Base-by-base conservation (phyloP, 1,140 invertebrate species). In the Trichoplusia ni region DNA sequence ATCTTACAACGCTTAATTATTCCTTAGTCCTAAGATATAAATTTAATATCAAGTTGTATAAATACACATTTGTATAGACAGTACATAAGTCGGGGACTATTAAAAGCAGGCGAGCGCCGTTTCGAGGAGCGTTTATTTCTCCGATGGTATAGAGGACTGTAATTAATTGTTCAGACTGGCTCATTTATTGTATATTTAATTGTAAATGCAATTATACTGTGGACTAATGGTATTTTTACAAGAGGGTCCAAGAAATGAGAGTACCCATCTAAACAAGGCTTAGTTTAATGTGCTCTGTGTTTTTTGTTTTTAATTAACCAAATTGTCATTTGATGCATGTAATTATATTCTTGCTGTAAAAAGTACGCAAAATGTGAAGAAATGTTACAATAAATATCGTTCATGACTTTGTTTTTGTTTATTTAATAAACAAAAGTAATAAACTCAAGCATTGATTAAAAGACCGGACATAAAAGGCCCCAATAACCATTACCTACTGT, bases 111-210 rank as follows among this genome's bases (percentile, higher is more conserved):
- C 74, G 67, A 67, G 29, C 56, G 40, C 27, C 66, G 73, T 77
- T 73, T 69, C 64, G 42, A 25, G 19, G 37, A 71, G 54, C 69
- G 73, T 73, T 79, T 74, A 79, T 81, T 74, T 66, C 67, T 67
- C 51, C 70, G 21, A 71, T 64, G 67, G 62, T 58, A 73, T 64
- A 69, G 69, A 77, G 64, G 58, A 71, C 58, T 74, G 71, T 74
- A 79, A 81, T 79, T 79, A 82, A 79, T 82, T 79, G 68, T 79
- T 75, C 56, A 69, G 66, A 42, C 37, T 51, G 62, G 35, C 42
- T 63, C 64, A 61, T 64, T 71, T 61, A 67, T 65, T 61, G 46
- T 25, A 62, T 53, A 64, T 61, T 62, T 61, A 44, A 64, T 61
- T 68, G 61, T 68, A 62, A 59, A 51, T 62, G 51, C 44, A 53